Conservation (phyloP, 2,113 vertebrate genomes). For the Calypte anna region DNA sequence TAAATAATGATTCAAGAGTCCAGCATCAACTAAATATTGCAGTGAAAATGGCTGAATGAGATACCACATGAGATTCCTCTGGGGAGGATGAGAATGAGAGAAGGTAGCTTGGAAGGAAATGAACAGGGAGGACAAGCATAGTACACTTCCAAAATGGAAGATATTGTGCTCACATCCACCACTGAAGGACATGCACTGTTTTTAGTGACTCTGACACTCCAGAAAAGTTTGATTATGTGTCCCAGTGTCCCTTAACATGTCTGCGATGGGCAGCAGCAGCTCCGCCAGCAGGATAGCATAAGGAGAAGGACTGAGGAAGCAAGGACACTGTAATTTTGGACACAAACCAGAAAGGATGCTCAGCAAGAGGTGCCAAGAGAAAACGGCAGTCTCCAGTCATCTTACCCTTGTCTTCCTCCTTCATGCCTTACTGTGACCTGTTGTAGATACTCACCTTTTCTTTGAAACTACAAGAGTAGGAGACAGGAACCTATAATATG, state of each 20-base stretch:
- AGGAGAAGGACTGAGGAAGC: background rate
- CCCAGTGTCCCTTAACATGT: background rate
- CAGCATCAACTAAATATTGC: background rate
- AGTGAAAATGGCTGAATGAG: background rate
- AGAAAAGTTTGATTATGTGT: background rate
- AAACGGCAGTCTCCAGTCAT: background rate
- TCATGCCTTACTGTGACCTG: background rate
- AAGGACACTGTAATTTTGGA: background rate
- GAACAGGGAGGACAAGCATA: background rate
- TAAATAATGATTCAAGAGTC: background rate
- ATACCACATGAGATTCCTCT: background rate
- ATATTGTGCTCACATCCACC: background rate
- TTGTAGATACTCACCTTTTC: background rate
- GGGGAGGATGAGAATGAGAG: background rate
- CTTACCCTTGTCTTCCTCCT: background rate
- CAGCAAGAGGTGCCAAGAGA: background rate
- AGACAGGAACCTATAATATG: background rate
- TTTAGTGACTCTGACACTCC: background rate
- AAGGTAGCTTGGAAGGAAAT: background rate
- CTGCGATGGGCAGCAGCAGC: background rate
- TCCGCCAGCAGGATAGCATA: background rate
- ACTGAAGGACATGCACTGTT: background rate
- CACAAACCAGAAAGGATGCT: background rate
- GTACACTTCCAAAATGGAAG: background rate
- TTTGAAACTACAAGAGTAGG: background rate